Percentiles rank a stretch among this genome's conserved stretches.
Conservation (phyloP, 2,113 vertebrate genomes). For the Chloroceryle aenea region DNA sequence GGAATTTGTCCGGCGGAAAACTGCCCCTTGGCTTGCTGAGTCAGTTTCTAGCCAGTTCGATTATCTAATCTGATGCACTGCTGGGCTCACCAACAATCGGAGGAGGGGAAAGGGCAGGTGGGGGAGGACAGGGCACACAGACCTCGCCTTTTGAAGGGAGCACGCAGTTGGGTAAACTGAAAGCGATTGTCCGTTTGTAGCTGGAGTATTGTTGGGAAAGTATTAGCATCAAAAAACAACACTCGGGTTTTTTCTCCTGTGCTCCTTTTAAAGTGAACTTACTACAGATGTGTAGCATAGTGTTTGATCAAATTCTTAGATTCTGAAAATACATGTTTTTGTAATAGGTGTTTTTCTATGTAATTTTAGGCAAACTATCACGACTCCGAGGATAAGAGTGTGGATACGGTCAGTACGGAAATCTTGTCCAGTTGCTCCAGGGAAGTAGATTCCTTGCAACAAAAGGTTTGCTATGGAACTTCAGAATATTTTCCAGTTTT, state of each 20-base stretch:
- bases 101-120: conserved; percentile 30
- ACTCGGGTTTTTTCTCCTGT: not conserved
- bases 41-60: not conserved
- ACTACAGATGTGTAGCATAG: not conserved
- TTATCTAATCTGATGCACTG: conserved; percentile 26
- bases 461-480: conserved; percentile 66
- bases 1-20: not conserved
- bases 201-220: not conserved
- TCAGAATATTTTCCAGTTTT: too few relatives aligned
- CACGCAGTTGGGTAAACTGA: not conserved
- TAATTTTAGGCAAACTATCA: conserved; percentile 53
- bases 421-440: conserved; percentile 52
- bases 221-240: not conserved
- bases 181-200: not conserved
- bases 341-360: not conserved
- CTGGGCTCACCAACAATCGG: fast-evolving
- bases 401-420: not conserved
- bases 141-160: not conserved
- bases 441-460: conserved; percentile 61
- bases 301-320: not conserved
- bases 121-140: not conserved
- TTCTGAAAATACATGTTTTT: not conserved
- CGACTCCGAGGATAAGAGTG: conserved; percentile 14
- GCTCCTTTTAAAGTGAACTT: not conserved
- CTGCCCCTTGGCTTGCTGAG: not conserved